Base-by-base conservation (phyloP, 1,140 invertebrate species). In the Platyura marginata region DNA sequence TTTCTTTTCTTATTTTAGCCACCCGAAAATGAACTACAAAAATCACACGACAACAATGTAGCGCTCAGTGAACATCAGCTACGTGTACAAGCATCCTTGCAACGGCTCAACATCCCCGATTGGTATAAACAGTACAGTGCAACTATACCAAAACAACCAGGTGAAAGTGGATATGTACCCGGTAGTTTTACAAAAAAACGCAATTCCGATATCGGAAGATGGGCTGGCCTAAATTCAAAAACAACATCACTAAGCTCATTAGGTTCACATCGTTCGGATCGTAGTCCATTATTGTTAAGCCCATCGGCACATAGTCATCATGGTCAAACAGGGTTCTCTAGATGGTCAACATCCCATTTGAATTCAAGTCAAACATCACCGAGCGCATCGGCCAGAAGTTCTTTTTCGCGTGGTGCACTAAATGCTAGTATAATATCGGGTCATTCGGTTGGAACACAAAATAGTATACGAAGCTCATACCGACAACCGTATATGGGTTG, bases 71-170 rank as follows among this genome's bases (percentile, higher is more conserved):
- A 92, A 64, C 88, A 93, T 67, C 87, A 94, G 64, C 68, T 94
- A 42, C 73, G 91, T 42, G 83, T 95, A 41, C 85, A 91, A 59
- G 77, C 88, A 48, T 93, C 88, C 18, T 63, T 95, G 47, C 86
- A 91, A 61, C 84, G 87, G 51, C 74, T 95, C 42, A 89, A 91
- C 65, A 79, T 94, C 29, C 91, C 91, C 34, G 88, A 94, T 56
- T 95, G 91, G 91, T 72, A 61, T 55, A 49, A 53, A 52, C 48
- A 62, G 44, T 61, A 58, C 42, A 61, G 54, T 52, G 59, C 52
- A 56, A 63, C 48, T 55, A 51, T 41, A 49, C 55, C 25, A 49
- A 54, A 38, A 36, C 62, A 38, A 59, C 61, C 50, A 61, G 66
- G 21, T 13, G 38, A 40, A 22, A 23, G 9, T 15, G 51, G 47